A percentile compares a stretch with the other conserved stretches of the same genome.
phyloP scores from a whole-genome alignment of 2,888 invertebrate genomes.

The Cryptophagus acutangulus region DNA sequence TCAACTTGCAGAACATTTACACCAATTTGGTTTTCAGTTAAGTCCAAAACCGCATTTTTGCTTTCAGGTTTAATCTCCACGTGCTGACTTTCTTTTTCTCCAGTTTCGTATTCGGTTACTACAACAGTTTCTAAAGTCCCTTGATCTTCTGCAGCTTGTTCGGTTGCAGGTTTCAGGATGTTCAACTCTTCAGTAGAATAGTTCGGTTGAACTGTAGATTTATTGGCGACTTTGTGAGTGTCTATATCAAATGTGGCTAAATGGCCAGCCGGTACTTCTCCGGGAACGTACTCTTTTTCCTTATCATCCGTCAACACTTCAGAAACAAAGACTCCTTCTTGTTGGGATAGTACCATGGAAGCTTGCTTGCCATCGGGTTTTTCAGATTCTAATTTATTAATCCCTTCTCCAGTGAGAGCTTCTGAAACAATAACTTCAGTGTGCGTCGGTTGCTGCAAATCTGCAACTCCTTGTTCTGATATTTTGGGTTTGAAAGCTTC shows the following conservation, averaged over 20 bases:
- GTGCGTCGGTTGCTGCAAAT: slow-evolving; percentile 44
- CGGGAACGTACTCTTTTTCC: slow-evolving; percentile 47
- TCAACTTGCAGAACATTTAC: slow-evolving; percentile 47
- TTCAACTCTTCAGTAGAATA: slow-evolving; percentile 38
- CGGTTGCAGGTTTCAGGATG: slow-evolving; percentile 41
- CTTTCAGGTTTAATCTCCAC: slow-evolving; percentile 37
- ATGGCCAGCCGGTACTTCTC: slow-evolving; percentile 41
- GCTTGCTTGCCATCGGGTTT: slow-evolving; percentile 47
- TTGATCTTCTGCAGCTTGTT: slow-evolving; percentile 50
- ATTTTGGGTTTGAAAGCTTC: slow-evolving; percentile 27
- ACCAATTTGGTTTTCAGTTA: slow-evolving; percentile 40
- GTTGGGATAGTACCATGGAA: slow-evolving; percentile 42
- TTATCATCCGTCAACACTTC: slow-evolving; percentile 51
- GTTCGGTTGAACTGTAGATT: slow-evolving; percentile 49
- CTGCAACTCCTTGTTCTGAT: slow-evolving; percentile 43
- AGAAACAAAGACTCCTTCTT: slow-evolving; percentile 50
- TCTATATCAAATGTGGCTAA: slow-evolving; percentile 49
- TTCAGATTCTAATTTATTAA: slow-evolving; percentile 19
- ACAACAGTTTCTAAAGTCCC: slow-evolving; percentile 53
- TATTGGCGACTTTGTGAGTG: slow-evolving; percentile 49
- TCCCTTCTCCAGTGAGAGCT: slow-evolving; percentile 52
- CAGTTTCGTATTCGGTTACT: slow-evolving; percentile 50
- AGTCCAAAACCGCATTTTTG: slow-evolving; percentile 41
- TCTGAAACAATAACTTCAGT: slow-evolving; percentile 51
- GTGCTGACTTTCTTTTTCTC: slow-evolving; percentile 50